Evolutionary conservation across 53 echinoderm and acorn worm species (phyloP).

Genomic region (Paracentrotus lividus): DNA sequence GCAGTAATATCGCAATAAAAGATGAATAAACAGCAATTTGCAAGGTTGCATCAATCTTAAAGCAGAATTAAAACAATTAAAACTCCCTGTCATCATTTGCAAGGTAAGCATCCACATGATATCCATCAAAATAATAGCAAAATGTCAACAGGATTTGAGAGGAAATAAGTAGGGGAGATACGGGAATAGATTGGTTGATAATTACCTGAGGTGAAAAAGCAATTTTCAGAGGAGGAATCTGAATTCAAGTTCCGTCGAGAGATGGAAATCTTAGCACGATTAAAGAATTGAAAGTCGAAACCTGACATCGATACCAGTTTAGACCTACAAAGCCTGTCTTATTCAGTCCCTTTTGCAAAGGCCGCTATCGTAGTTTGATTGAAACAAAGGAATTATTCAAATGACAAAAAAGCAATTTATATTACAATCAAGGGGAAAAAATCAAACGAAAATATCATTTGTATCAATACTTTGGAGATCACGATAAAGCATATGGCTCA

Average conservation of each 20-base stretch:
- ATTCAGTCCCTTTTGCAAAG: too few relatives aligned
- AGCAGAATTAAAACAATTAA: not conserved
- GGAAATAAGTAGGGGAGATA: not conserved
- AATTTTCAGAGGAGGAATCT: not conserved
- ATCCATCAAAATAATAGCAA: not conserved
- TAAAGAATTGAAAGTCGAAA: not conserved
- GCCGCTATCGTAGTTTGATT: too few relatives aligned
- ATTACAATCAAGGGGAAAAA: too few relatives aligned
- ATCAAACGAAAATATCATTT: too few relatives aligned
- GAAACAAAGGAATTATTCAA: too few relatives aligned
- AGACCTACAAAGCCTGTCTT: too few relatives aligned
- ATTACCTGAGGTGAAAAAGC: not conserved
- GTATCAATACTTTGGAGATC: too few relatives aligned
- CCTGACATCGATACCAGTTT: not conserved
- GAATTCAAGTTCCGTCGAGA: not conserved
- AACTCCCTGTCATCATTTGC: not conserved
- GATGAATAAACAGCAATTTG: not conserved
- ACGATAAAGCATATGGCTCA: too few relatives aligned
- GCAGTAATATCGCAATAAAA: not conserved
- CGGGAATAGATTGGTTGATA: not conserved
- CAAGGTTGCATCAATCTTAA: not conserved
- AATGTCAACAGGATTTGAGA: not conserved
- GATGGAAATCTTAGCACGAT: not conserved
- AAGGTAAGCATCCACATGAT: slow-evolving; percentile 5
- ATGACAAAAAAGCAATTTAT: too few relatives aligned